phyloP scores from a whole-genome alignment of 2,888 invertebrate genomes.

The Melanostoma mellinum region DNA sequence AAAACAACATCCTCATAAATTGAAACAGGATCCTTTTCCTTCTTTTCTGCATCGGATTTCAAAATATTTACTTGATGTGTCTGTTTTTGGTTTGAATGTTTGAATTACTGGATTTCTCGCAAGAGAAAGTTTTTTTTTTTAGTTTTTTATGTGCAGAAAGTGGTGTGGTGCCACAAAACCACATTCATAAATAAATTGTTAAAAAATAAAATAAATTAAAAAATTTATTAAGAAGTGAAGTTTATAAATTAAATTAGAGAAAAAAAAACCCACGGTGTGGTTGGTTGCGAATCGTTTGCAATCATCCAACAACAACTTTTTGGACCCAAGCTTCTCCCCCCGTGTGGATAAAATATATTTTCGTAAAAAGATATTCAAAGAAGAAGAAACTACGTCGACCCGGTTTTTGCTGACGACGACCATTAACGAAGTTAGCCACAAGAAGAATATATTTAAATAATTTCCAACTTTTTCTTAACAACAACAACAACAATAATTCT shows the following conservation, averaged over 20 bases:
- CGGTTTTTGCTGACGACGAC: constrained; percentile 67
- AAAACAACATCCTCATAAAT: constrained; percentile 41
- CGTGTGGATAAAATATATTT: constrained; percentile 9
- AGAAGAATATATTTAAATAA: constrained; percentile 10
- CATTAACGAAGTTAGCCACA: constrained; percentile 16
- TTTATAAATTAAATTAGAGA: constrained; percentile 7
- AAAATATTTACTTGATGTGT: constrained; percentile 45
- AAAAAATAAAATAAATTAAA: background rate
- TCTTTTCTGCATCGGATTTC: constrained; percentile 31
- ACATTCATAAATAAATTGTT: constrained; percentile 12
- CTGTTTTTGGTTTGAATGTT: background rate
- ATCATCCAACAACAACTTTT: constrained; percentile 50
- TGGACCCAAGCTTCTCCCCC: constrained; percentile 38
- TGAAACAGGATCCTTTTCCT: constrained; percentile 42
- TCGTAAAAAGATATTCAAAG: constrained; percentile 45
- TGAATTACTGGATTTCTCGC: constrained; percentile 37
- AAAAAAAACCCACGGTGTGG: constrained; percentile 9
- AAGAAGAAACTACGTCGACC: constrained; percentile 67
- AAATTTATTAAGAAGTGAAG: constrained; percentile 9
- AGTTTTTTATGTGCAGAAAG: background rate
- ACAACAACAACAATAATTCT: background rate
- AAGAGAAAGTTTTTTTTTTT: constrained; percentile 64
- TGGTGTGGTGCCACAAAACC: constrained; percentile 35
- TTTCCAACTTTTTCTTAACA: constrained; percentile 5
- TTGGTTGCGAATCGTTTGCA: constrained; percentile 33